Conservation (phyloP, 2,888 invertebrate species). For the Acanthosepion pharaonis region DNA sequence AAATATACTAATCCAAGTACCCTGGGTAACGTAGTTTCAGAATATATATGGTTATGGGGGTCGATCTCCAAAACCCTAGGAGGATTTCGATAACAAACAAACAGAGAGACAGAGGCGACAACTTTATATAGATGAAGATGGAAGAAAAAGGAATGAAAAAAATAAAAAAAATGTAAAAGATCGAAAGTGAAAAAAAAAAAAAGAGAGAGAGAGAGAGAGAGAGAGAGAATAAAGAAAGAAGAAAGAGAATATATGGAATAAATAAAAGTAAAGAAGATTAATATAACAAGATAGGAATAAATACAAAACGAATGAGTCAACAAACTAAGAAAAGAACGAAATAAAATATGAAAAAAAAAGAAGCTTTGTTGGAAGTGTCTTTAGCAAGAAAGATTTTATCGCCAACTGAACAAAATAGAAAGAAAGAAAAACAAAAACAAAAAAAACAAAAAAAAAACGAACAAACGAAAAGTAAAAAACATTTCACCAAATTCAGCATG, state of each 20-base stretch:
- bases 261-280: rapidly evolving
- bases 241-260: background rate
- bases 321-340: background rate
- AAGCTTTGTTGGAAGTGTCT: background rate
- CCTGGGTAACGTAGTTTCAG: too few species aligned
- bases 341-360: background rate
- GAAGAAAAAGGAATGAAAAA: background rate
- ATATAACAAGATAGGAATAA: background rate
- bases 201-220: background rate
- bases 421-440: background rate
- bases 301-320: background rate
- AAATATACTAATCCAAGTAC: too few species aligned
- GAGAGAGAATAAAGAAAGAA: background rate
- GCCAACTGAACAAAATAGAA: background rate
- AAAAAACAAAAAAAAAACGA: background rate
- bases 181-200: background rate
- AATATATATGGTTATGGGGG: too few species aligned
- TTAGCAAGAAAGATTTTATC: background rate
- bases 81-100: too few species aligned
- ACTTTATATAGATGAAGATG: background rate
- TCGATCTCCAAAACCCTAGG: too few species aligned
- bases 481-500: background rate
- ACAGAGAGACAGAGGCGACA: background rate
- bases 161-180: too few species aligned
- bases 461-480: background rate